Percentiles rank a stretch among this genome's conserved stretches.
Conservation (phyloP, 2,888 invertebrate genomes). For the Labia minor region DNA sequence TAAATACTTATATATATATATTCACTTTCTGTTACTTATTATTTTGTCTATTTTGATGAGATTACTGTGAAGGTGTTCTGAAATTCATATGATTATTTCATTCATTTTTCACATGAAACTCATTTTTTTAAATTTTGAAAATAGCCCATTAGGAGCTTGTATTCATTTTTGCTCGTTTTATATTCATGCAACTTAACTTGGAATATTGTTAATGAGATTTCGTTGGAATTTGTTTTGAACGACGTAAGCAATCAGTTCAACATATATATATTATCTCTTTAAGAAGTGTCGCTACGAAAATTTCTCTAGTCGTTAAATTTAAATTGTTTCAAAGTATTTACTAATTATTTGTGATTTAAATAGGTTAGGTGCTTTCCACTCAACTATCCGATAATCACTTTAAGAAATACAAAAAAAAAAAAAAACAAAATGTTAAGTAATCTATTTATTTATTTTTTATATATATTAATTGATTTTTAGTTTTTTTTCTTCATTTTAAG, state of each 20-base stretch:
- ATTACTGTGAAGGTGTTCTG: background rate
- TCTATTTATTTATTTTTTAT: no score
- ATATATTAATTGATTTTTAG: no score
- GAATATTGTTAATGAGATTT: background rate
- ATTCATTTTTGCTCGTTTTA: background rate
- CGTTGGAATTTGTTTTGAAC: conserved; percentile 1
- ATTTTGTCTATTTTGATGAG: background rate
- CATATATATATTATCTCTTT: background rate
- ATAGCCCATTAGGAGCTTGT: background rate
- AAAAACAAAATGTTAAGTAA: no score
- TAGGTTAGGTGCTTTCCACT: no score
- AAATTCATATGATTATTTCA: background rate
- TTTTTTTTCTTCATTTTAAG: no score
- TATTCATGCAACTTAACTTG: background rate
- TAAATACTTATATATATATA: background rate
- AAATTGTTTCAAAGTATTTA: no score
- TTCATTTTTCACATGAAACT: background rate
- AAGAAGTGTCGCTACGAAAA: no score
- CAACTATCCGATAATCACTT: no score
- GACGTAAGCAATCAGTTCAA: conserved; percentile 8
- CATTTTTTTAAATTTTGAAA: conserved; percentile 3
- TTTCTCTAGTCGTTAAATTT: no score
- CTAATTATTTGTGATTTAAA: no score
- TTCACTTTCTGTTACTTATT: background rate
- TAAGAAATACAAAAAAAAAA: no score